Base-by-base conservation (phyloP, 2,113 vertebrate species). In the Campylorhamphus procurvoides region DNA sequence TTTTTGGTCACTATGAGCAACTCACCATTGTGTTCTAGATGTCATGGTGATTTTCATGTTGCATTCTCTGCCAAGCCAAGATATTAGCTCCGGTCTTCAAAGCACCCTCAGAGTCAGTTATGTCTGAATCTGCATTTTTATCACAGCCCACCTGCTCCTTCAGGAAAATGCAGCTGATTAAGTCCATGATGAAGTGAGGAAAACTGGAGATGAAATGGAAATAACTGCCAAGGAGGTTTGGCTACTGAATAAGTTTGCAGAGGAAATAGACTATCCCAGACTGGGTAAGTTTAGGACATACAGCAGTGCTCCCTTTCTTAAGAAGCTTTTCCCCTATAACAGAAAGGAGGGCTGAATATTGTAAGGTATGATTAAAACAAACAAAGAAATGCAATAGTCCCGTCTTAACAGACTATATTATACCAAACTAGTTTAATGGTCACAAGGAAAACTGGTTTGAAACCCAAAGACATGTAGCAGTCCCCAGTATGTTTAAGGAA, bases 41-140 rank as follows among this genome's bases (percentile, higher is more conserved):
- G 0, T 39, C 0, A 25, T 49, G 59, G 35, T 4, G 5, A 64
- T 74, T 75, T 56, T 84, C 69, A 72, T 0, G 0, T 47, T 40
- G 33, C 22, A 15, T 49, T 79, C 25, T 68, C 85, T 94, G 74
- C 75, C 86, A 85, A 62, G 25, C 23, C 67, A 88, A 55, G 46
- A 75, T 79, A 72, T 85, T 87, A 91, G 53, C 37, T 95, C 53
- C 53, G 58, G 58, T 85, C 79, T 88, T 93, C 90, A 88, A 85
- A 93, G 53, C n/a, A 75, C 74, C 60, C 87, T 83, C 47, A 55
- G 69, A 74, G 59, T 91, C 92, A 85, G 12, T 91, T 93, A 91
- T 52, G 25, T 68, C 80, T 56, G 52, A 84, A 76, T 68, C 77
- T 81, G 56, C 77, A 75, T 89, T 93, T 95, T 87, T 86, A 84